Evolutionary conservation across 2,888 invertebrate species (phyloP), one percentile per base, ranked within the genome.

Genomic region (Caradrina clavipalpis): DNA sequence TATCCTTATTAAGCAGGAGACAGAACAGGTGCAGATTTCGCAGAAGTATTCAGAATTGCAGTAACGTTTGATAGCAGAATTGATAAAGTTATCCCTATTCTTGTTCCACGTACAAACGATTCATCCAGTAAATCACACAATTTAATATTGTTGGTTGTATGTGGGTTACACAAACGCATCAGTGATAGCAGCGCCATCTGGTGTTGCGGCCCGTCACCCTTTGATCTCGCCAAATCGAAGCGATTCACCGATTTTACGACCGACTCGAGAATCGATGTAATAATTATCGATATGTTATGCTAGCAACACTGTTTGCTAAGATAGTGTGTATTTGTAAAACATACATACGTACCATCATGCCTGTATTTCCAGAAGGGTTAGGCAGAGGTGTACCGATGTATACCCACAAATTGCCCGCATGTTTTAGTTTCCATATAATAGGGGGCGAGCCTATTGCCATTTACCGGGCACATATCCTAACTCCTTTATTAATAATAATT

Each of bases 81-180:
- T 42, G n/a, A 22, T 49, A 22, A 51, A 47, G n/a, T 11, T 6
- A 19, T 13, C 1, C 7, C 17, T 55, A 42, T n/a, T 26, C 35
- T 19, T 21, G 22, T 54, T 58, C 7, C 10, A 49, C 11, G 6
- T 56, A 53, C 42, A 57, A 49, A 7, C 31, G n/a, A 66, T 54
- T 51, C 13, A 1, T 15, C 10, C 47, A 51, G 55, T 77, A 60
- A 66, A 74, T 66, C 50, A 15, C 49, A 64, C 59, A 75, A 63
- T 79, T 79, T 78, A 79, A 79, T 78, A 78, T 78, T 67, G 69
- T 78, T 78, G 65, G 22, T 47, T 71, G 65, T n/a, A 83, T 82
- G 67, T 78, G 63, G 78, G 80, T 83, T 80, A 83, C 65, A 78
- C 69, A 80, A 81, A 79, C 73, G 82, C 73, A 74, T 71, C 72